These are phyloP conservation scores for Nicator chloris DNA, from an alignment of 2,113 vertebrate genomes.

Conservation along the genomic window DNA sequence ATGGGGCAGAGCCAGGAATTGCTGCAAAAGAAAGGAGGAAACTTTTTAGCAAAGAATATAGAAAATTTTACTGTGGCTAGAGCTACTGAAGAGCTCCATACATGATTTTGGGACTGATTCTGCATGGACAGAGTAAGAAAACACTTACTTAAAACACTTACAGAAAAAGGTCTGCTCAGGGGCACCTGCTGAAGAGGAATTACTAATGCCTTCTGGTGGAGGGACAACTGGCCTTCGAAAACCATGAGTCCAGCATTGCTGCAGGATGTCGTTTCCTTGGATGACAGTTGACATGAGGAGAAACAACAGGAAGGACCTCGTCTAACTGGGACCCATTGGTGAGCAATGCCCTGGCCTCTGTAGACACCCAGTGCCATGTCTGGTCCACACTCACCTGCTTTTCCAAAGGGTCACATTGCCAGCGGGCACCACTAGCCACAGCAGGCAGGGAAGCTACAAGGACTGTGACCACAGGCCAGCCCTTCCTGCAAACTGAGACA, in stretches of 20 bases:
- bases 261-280: background rate
- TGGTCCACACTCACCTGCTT: background rate
- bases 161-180: background rate
- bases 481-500: background rate
- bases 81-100: slow-evolving; percentile 1
- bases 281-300: background rate
- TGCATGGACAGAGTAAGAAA: background rate
- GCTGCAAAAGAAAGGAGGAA: background rate
- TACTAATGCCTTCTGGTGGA: background rate
- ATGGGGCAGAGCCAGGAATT: background rate
- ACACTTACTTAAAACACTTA: no score
- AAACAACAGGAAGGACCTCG: background rate
- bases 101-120: background rate
- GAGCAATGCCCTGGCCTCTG: background rate
- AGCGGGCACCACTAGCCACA: background rate
- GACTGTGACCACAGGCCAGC: background rate
- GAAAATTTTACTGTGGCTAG: slow-evolving; percentile 53
- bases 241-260: background rate
- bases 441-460: background rate
- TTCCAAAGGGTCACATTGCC: background rate
- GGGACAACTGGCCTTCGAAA: background rate
- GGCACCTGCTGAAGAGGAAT: background rate
- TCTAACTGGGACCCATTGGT: background rate
- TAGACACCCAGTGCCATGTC: background rate
- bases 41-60: slow-evolving; percentile 34